Base-by-base conservation (phyloP, 2,888 invertebrate species). In the Exephanes ischioxanthus region DNA sequence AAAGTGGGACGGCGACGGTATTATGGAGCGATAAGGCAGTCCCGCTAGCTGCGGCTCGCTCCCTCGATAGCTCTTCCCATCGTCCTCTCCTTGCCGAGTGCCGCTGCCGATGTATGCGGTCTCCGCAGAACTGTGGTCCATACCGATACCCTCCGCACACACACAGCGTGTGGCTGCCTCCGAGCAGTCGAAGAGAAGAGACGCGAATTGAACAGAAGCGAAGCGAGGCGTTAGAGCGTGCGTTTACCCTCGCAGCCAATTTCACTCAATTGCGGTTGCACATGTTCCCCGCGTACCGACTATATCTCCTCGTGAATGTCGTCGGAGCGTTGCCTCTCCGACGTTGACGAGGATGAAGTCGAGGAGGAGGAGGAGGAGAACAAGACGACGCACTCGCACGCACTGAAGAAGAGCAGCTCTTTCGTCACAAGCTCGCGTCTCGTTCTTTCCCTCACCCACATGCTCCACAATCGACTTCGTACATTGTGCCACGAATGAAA, bases 211-310 rank as follows among this genome's bases (percentile, higher is more conserved):
- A 85, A 85, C 82, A 85, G 78, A 33, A 80, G 71, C 83, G 67
- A 58, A 85, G 75, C 70, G 79, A 82, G 71, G 82, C 73, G 63
- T 14, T 51, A 33, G 63, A 70, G 70, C 82, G 68, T 83, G 79
- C 82, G 79, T 85, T 85, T 85, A 85, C 85, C 85, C 82, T 79
- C 82, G 71, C 76, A 85, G 82, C 85, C 85, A 85, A 85, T 85
- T 85, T 80, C 79, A 80, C 71, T 72, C 85, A 85, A 85, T 85
- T 85, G 85, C 78, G 79, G 66, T 71, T 83, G 41, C 80, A 71
- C 51, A 61, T 51, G 51, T 78, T 61, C 37, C 55, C 55, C 41
- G 16, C 63, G 37, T 48, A 81, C 73, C 37, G 51, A 80, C 75
- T 58, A 4, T 68, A n/a, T 63, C 11, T 22, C 37, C 71, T 33